A percentile compares a stretch with the other conserved stretches of the same genome.
These are phyloP conservation scores for Eugnorisma glareosa DNA, from an alignment of 2,888 invertebrate species.

Conservation along the genomic window DNA sequence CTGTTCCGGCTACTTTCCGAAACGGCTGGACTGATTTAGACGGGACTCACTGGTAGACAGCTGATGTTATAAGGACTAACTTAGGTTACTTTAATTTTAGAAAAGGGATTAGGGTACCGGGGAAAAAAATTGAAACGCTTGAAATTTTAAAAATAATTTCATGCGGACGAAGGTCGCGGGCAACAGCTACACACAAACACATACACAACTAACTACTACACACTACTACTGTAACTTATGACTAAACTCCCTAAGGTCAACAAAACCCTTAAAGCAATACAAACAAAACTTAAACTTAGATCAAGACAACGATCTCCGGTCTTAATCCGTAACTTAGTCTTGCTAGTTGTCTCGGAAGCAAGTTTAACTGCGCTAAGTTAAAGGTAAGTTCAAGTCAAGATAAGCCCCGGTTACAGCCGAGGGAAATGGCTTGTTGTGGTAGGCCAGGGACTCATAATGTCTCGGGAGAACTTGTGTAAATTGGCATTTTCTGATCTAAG, in stretches of 20 bases:
- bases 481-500: neutral
- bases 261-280: constrained; percentile 6
- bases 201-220: too few relatives aligned
- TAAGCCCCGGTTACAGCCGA: constrained; percentile 40
- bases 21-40: too few relatives aligned
- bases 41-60: too few relatives aligned
- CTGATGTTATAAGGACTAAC: too few relatives aligned
- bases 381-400: constrained; percentile 56
- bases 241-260: neutral
- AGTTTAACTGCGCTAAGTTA: constrained; percentile 45
- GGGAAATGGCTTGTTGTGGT: constrained; percentile 35
- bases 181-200: too few relatives aligned
- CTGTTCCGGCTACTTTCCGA: too few relatives aligned
- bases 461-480: neutral
- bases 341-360: constrained; percentile 38
- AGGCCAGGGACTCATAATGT: constrained; percentile 29
- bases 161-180: too few relatives aligned
- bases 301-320: constrained; percentile 54
- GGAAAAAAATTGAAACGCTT: too few relatives aligned
- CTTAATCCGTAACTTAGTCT: constrained; percentile 57
- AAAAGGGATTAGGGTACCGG: too few relatives aligned
- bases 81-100: too few relatives aligned
- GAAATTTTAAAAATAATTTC: too few relatives aligned
- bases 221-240: too few relatives aligned
- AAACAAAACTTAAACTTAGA: constrained; percentile 37